Base-by-base conservation (phyloP, 2,797 vertebrate species). In the Rousettus madagascariensis region DNA sequence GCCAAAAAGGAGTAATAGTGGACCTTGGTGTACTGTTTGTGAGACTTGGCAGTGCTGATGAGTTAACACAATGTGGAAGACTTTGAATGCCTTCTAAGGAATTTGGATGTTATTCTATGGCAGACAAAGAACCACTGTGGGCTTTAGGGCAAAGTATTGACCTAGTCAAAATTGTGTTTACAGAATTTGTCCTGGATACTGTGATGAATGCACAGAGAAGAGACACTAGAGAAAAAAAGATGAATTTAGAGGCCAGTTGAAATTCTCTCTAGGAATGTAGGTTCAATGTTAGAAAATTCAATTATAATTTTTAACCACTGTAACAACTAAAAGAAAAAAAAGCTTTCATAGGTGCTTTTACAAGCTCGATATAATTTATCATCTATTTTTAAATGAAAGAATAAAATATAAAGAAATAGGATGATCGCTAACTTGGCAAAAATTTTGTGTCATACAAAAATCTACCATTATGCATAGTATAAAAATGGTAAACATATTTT, bases 291-390 rank as follows among this genome's bases (percentile, higher is more conserved):
- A 69, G 59, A 80, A 69, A 88, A 33, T 65, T 61, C 1, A 63
- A 20, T 75, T 63, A 38, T 0, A 30, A 20, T 77, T 26, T 85
- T 80, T 80, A 88, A 65, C 24, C 46, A 65, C 10, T 38, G 2
- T 69, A 91, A 57, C 11, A 85, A 59, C 17, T 88, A 72, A 93
- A 65, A 89, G 86, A 55, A 46, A 75, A 55, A 38, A 85, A 86
- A 63, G 33, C 30, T 83, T 61, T 20, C 13, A 36, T 38, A 49
- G 9, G 6, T 71, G 8, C 19, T 84, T 95, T 36, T 12, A 41
- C 79, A 88, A 75, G 12, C 53, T 91, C 53, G 3, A 90, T 61
- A 36, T 65, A 82, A 49, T 87, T 92, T 15, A 43, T 66, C 30
- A 33, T 33, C 13, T 61, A 15, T 46, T 66, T 90, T 82, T 51